A percentile compares a stretch with the other conserved stretches of the same genome.
These are phyloP conservation scores for Disparrhopalites patrizii DNA, from an alignment of 2,888 invertebrate genomes.

Conservation along the genomic window DNA sequence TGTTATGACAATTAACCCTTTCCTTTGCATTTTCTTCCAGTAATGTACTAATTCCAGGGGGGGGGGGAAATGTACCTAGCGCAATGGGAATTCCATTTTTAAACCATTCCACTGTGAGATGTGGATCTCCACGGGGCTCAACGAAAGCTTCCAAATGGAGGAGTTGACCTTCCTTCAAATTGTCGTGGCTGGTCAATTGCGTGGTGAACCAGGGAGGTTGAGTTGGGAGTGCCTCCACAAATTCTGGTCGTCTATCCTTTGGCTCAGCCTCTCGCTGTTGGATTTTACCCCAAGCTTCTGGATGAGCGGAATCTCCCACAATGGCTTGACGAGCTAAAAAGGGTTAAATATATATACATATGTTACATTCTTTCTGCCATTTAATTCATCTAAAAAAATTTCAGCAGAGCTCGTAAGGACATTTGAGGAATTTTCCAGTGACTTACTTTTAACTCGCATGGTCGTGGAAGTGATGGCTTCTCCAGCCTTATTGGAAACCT, in stretches of 20 bases:
- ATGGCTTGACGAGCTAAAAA: slow-evolving; percentile 65
- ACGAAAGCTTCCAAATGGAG: slow-evolving; percentile 84
- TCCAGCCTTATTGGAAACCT: slow-evolving; percentile 71
- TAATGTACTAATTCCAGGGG: background rate
- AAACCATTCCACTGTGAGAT: slow-evolving; percentile 67
- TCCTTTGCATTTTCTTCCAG: too few relatives aligned
- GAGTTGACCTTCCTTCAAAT: slow-evolving; percentile 78
- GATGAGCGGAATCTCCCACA: slow-evolving; percentile 77
- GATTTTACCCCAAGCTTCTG: slow-evolving; percentile 88
- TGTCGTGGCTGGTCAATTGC: slow-evolving; percentile 78
- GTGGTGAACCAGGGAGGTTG: slow-evolving; percentile 95
- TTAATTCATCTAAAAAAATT: background rate
- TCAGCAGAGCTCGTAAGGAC: too few relatives aligned
- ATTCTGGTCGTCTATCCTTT: slow-evolving; percentile 50
- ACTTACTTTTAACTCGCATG: slow-evolving; percentile 73
- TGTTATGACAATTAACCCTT: background rate
- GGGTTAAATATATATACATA: background rate
- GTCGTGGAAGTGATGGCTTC: slow-evolving; percentile 90
- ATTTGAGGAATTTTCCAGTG: background rate
- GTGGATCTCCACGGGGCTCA: slow-evolving; percentile 77
- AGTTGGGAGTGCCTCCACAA: slow-evolving; percentile 75
- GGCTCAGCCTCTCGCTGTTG: slow-evolving; percentile 85
- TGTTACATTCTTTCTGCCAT: background rate
- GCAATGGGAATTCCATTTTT: slow-evolving; percentile 59
- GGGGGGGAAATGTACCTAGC: background rate